Conservation (phyloP, 2,113 vertebrate species). For the Pelodiscus sinensis region DNA sequence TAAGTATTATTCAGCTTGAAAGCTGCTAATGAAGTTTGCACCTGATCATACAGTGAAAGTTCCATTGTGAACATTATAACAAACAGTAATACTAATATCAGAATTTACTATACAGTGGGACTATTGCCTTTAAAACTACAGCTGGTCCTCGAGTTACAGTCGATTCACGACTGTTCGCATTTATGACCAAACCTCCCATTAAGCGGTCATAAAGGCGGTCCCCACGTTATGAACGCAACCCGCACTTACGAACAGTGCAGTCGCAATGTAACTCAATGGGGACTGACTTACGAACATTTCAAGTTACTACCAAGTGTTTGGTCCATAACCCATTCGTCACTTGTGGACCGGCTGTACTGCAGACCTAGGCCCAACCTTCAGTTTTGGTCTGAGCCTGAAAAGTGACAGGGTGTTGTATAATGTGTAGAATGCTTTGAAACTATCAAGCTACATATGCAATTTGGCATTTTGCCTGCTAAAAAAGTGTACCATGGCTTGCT, state of each 20-base stretch:
- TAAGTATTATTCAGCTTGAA: background rate
- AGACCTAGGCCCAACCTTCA: background rate
- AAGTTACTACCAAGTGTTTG: too few species aligned
- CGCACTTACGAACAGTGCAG: too few species aligned
- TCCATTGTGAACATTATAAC: background rate
- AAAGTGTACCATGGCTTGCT: background rate
- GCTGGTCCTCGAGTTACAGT: too few species aligned
- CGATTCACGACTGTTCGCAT: too few species aligned
- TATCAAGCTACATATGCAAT: background rate
- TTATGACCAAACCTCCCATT: too few species aligned
- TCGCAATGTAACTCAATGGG: too few species aligned
- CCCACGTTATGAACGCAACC: too few species aligned
- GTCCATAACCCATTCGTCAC: too few species aligned
- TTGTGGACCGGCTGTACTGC: background rate
- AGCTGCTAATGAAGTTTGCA: background rate
- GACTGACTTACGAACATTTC: too few species aligned
- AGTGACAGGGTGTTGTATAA: background rate
- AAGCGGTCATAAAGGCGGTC: too few species aligned
- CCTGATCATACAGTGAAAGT: background rate
- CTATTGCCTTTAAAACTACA: background rate
- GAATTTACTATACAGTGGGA: background rate
- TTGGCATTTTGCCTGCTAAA: background rate
- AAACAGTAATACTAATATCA: background rate
- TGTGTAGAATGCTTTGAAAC: background rate
- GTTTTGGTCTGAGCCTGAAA: background rate